phyloP scores from a whole-genome alignment of 2,797 vertebrate species.

The Sebastolobus alascanus region DNA sequence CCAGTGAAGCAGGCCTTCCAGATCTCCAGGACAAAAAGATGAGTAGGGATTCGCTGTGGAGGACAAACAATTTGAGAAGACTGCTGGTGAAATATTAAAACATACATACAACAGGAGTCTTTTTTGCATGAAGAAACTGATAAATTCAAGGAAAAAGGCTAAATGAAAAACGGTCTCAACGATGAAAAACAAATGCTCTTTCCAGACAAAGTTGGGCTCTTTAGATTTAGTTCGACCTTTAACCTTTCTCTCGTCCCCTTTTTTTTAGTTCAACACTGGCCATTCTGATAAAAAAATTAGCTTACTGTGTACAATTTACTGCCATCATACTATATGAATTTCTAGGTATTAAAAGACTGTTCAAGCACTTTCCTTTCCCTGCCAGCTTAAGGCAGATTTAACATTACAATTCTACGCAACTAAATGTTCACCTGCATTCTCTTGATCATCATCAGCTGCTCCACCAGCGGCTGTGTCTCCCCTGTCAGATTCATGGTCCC shows the following conservation, averaged over 20 bases:
- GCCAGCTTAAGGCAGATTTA: not conserved
- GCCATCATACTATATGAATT: not conserved
- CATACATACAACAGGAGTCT: not conserved
- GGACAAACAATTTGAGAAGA: conserved; percentile 18
- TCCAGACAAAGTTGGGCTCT: not conserved
- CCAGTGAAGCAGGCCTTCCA: conserved; percentile 99
- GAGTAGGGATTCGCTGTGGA: conserved; percentile 90
- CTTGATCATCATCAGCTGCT: conserved; percentile 98
- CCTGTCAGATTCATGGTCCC: conserved; percentile 98
- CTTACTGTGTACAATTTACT: not conserved
- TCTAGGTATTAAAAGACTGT: not conserved
- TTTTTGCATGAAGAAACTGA: not conserved
- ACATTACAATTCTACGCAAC: not conserved
- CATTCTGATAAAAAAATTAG: not conserved
- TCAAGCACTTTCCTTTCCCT: not conserved
- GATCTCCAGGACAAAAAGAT: conserved; percentile 95
- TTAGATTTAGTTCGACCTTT: not conserved
- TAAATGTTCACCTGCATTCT: conserved; percentile 93
- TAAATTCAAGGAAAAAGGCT: too few relatives aligned
- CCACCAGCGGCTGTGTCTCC: conserved; percentile 94
- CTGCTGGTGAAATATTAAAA: not conserved
- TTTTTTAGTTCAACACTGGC: not conserved
- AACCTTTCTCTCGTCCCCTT: not conserved
- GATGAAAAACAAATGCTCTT: not conserved
- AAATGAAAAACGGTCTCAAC: not conserved